phyloP scores from a whole-genome alignment of 2,888 invertebrate genomes.

The Clivina fossor region DNA sequence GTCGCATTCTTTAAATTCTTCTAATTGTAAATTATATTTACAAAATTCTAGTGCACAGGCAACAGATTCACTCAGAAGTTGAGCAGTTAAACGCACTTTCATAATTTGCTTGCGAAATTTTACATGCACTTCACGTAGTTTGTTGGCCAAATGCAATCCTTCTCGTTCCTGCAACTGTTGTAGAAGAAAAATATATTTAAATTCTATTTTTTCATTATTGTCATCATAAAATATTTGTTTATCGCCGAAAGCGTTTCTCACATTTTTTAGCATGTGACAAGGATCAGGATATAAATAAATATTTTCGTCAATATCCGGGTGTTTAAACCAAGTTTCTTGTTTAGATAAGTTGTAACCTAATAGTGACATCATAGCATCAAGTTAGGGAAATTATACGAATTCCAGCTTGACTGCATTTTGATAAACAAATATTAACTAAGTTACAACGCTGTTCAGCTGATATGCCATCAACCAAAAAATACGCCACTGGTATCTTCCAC shows the following conservation, averaged over 20 bases:
- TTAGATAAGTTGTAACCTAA: conserved; percentile 3
- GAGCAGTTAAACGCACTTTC: conserved; percentile 30
- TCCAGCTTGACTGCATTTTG: conserved; percentile 1
- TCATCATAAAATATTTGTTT: conserved; percentile 26
- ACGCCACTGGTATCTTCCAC: conserved; percentile 47
- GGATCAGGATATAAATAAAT: conserved; percentile 27
- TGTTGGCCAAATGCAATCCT: conserved; percentile 35
- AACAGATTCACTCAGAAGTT: conserved; percentile 35
- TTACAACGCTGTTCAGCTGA: conserved; percentile 40
- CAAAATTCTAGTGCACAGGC: conserved; percentile 42
- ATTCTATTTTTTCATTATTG: conserved; percentile 32
- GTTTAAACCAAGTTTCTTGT: not conserved
- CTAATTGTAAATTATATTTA: conserved; percentile 34
- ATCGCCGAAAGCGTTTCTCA: conserved; percentile 31
- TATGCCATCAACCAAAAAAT: conserved; percentile 44
- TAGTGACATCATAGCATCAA: conserved; percentile 6
- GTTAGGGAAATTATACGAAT: not conserved
- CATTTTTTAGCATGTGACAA: conserved; percentile 32
- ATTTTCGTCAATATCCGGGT: conserved; percentile 3
- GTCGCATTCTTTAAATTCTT: conserved; percentile 37
- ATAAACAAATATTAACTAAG: conserved; percentile 5
- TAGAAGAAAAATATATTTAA: conserved; percentile 31
- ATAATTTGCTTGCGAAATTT: conserved; percentile 34
- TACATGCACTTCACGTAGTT: conserved; percentile 34
- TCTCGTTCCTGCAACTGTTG: conserved; percentile 33